Percentiles rank a stretch among this genome's conserved stretches.
phyloP scores from a whole-genome alignment of 1,140 invertebrate species.

The Camponotus pennsylvanicus region DNA sequence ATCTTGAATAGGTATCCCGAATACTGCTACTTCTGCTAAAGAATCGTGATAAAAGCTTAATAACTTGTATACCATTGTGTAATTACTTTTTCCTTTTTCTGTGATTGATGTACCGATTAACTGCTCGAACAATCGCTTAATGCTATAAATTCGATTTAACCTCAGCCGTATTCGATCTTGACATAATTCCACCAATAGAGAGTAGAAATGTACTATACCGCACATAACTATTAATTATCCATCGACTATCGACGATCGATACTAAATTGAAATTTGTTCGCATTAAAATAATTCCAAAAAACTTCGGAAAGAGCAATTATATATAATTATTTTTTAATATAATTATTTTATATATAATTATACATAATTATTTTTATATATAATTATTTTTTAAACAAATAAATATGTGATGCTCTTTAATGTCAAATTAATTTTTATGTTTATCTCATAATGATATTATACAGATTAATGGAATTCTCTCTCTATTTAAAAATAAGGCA shows the following conservation, averaged over 20 bases:
- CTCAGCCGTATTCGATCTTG: slow-evolving; percentile 40
- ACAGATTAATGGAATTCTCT: not conserved
- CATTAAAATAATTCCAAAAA: not conserved
- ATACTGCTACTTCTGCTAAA: not conserved
- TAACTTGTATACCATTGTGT: slow-evolving; percentile 22
- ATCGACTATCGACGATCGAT: not conserved
- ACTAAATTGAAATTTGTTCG: not conserved
- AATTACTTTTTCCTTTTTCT: slow-evolving; percentile 50
- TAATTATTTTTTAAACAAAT: slow-evolving; percentile 3
- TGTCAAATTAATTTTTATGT: not conserved
- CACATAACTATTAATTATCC: slow-evolving; percentile 2
- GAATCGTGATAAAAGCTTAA: slow-evolving; percentile 51
- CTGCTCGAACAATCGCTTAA: slow-evolving; percentile 32
- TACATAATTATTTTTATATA: too few species aligned
- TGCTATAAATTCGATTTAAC: slow-evolving; percentile 54
- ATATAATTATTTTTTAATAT: not conserved
- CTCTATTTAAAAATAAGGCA: not conserved
- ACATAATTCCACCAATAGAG: slow-evolving; percentile 31
- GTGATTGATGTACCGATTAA: slow-evolving; percentile 51
- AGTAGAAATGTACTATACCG: not conserved
- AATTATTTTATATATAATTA: too few species aligned
- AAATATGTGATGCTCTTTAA: not conserved
- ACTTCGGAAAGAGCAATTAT: too few species aligned
- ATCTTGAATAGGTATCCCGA: not conserved
- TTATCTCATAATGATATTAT: not conserved